A percentile compares a stretch with the other conserved stretches of the same genome.
Evolutionary conservation across 2,797 vertebrate species (phyloP).

Genomic region (Falco naumanni): DNA sequence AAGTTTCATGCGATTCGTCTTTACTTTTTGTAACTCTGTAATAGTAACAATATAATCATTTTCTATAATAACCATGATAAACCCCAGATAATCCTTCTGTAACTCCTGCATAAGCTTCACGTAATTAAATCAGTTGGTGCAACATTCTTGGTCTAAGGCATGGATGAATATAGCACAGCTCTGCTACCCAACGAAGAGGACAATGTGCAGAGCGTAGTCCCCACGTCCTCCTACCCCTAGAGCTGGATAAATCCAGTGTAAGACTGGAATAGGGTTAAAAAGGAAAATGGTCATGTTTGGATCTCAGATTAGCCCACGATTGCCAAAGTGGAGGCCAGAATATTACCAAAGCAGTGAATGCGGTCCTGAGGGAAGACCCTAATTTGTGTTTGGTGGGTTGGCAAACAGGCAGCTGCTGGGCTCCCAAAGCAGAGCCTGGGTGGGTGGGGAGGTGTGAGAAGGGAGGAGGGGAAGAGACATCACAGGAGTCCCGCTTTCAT

Average conservation of each 20-base stretch:
- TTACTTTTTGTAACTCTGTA: slow-evolving; percentile 61
- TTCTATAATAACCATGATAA: slow-evolving; percentile 64
- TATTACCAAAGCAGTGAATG: not conserved
- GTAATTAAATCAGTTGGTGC: slow-evolving; percentile 66
- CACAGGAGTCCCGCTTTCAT: not conserved
- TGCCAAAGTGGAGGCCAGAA: not conserved
- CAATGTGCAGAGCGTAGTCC: not conserved
- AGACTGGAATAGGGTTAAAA: not conserved
- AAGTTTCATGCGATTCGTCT: slow-evolving; percentile 63
- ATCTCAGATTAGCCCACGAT: not conserved
- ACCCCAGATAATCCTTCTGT: slow-evolving; percentile 66
- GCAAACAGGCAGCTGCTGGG: not conserved
- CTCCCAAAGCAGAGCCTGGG: not conserved
- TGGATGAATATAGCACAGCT: not conserved
- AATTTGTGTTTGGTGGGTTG: not conserved
- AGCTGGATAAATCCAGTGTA: not conserved
- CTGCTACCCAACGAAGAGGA: not conserved
- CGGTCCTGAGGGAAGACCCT: not conserved
- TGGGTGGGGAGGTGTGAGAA: not conserved
- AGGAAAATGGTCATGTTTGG: not conserved
- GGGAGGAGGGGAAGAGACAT: not conserved
- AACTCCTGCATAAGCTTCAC: slow-evolving; percentile 43
- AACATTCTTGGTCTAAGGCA: slow-evolving; percentile 6
- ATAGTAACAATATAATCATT: slow-evolving; percentile 58
- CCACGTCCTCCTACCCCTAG: not conserved